Conservation (phyloP, 2,888 invertebrate species). For the Iphiclides podalirius region DNA sequence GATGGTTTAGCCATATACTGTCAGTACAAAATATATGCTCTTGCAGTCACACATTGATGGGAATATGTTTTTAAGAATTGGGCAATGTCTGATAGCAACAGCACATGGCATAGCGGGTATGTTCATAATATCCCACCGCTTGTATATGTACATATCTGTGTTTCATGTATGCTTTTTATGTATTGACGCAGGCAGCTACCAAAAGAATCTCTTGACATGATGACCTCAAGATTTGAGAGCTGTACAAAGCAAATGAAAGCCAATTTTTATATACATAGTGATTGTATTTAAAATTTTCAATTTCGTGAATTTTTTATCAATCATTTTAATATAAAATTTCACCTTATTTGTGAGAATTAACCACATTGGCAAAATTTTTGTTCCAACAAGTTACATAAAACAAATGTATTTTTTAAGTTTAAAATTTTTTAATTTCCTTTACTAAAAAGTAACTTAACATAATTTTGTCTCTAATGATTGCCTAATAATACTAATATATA, state of each 20-base stretch:
- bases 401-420: too few species aligned
- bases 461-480: too few species aligned
- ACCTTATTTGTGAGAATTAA: too few species aligned
- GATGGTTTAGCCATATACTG: slow-evolving; percentile 33
- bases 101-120: slow-evolving; percentile 65
- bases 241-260: not conserved
- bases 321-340: too few species aligned
- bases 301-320: too few species aligned
- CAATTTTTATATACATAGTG: not conserved
- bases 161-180: slow-evolving; percentile 40
- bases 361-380: too few species aligned
- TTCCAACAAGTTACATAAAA: too few species aligned
- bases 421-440: too few species aligned
- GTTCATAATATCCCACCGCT: slow-evolving; percentile 68
- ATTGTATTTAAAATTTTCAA: too few species aligned
- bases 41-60: slow-evolving; percentile 48
- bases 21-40: slow-evolving; percentile 52
- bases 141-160: slow-evolving; percentile 52
- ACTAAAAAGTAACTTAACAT: too few species aligned
- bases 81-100: slow-evolving; percentile 49
- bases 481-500: too few species aligned
- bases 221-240: not conserved
- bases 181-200: slow-evolving; percentile 44
- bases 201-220: slow-evolving; percentile 23
- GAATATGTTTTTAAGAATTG: not conserved